Percentiles rank a stretch among this genome's conserved stretches.
Evolutionary conservation across 2,113 vertebrate species (phyloP).

Genomic region (Choloepus hoffmanni): DNA sequence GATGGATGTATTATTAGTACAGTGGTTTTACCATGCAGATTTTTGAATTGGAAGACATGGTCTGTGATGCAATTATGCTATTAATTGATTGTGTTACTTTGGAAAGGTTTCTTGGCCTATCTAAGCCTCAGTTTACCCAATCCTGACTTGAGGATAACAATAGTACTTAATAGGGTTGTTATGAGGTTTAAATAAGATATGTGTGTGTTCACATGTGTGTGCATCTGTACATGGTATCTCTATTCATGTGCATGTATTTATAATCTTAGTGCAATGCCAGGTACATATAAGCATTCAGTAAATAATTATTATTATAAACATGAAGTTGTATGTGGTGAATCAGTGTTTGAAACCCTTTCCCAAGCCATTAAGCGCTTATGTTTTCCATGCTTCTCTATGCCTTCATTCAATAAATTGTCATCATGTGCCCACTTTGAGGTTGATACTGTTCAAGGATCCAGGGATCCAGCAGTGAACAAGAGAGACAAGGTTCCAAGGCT

Average conservation of each 20-base stretch:
- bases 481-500: neutral
- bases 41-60: neutral
- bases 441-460: slow-evolving; percentile 21
- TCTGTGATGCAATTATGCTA: neutral
- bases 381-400: neutral
- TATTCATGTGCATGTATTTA: neutral
- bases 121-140: neutral
- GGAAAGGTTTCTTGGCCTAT: neutral
- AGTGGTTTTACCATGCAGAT: neutral
- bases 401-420: slow-evolving; percentile 48
- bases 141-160: neutral
- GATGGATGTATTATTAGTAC: neutral
- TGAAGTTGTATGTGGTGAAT: neutral
- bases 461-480: slow-evolving; percentile 50
- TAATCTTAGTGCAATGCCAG: neutral
- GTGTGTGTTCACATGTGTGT: neutral
- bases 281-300: neutral
- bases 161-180: neutral
- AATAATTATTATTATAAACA: neutral
- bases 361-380: neutral
- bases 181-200: neutral
- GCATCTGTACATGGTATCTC: too few species aligned
- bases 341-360: neutral
- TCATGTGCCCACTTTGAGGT: neutral
- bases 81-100: neutral